A percentile compares a stretch with the other conserved stretches of the same genome.
phyloP scores from a whole-genome alignment of 1,140 invertebrate genomes.

The Brachionus manjavacas region DNA sequence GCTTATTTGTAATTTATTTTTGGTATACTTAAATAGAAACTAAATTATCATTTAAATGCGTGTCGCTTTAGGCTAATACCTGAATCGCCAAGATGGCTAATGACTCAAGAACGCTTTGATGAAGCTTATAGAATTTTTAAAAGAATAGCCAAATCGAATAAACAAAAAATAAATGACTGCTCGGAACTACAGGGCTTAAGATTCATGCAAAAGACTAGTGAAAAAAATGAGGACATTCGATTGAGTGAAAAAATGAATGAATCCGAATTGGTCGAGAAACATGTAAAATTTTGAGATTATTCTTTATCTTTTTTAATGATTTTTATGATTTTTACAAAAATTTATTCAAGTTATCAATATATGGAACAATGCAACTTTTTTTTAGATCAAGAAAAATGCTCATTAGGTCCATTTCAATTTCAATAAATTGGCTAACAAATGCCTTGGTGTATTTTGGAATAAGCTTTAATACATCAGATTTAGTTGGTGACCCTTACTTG shows the following conservation, averaged over 20 bases:
- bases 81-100: constrained; percentile 33
- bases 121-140: constrained; percentile 11
- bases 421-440: constrained; percentile 46
- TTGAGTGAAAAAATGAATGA: neutral
- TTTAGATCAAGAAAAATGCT: constrained; percentile 30
- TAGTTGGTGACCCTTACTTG: constrained; percentile 47
- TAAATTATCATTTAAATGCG: neutral
- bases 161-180: neutral
- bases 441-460: constrained; percentile 48
- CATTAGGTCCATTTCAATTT: neutral
- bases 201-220: neutral
- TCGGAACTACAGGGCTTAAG: neutral
- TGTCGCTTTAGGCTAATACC: neutral
- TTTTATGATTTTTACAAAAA: too few species aligned
- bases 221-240: neutral
- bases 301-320: neutral
- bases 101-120: neutral
- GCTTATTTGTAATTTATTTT: neutral
- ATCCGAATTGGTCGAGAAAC: neutral
- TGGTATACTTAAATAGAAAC: neutral
- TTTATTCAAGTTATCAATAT: neutral
- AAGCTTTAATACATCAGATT: constrained; percentile 45
- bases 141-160: constrained; percentile 12
- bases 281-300: neutral
- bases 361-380: constrained; percentile 16